phyloP scores from a whole-genome alignment of 2,797 vertebrate genomes.

The Capromys pilorides region DNA sequence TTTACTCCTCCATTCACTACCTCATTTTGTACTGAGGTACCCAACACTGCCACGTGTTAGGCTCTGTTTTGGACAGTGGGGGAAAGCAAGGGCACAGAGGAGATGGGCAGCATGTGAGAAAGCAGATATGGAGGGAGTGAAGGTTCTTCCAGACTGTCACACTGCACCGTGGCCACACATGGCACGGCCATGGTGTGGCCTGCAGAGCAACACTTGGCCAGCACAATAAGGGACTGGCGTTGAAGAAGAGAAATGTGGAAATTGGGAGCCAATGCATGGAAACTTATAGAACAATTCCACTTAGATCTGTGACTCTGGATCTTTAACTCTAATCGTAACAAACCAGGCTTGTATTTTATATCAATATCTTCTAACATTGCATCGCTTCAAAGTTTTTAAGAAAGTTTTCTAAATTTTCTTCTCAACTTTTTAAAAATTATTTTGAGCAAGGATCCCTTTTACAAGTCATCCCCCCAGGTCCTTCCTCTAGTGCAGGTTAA shows the following conservation, averaged over 20 bases:
- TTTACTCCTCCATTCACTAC: neutral
- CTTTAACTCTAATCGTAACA: neutral
- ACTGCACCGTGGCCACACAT: accelerated
- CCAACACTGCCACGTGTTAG: neutral
- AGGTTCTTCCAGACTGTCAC: neutral
- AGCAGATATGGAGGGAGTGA: neutral
- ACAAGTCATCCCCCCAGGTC: neutral
- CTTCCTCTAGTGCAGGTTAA: neutral
- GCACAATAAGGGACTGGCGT: too few species aligned
- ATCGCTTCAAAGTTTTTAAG: neutral
- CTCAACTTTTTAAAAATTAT: neutral
- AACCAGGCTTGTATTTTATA: neutral
- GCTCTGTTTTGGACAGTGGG: neutral
- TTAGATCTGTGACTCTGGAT: neutral
- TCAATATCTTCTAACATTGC: neutral
- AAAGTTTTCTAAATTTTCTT: neutral
- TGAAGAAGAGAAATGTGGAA: neutral
- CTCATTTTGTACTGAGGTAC: neutral
- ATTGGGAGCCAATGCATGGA: accelerated
- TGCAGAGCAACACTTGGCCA: neutral
- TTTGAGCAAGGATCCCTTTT: neutral
- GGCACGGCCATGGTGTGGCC: neutral
- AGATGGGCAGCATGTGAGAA: neutral
- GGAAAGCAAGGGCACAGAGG: neutral
- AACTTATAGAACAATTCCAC: neutral